Conservation (phyloP, 2,113 vertebrate species). For the Acanthochromis polyacanthus region DNA sequence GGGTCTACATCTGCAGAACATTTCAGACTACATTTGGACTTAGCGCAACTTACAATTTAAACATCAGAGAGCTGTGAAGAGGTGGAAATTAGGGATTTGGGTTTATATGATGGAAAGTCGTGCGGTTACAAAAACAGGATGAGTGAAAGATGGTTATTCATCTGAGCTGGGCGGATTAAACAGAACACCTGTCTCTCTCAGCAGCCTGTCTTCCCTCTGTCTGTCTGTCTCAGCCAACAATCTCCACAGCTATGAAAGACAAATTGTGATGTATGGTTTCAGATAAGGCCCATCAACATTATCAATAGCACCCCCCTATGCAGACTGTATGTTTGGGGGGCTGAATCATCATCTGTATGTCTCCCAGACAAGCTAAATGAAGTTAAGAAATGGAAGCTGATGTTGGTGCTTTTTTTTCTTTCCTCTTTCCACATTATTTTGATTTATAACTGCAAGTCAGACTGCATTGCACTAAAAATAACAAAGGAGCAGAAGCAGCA, state of each 20-base stretch:
- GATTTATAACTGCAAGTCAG: conserved; percentile 81
- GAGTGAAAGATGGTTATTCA: conserved; percentile 66
- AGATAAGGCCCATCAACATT: conserved; percentile 19
- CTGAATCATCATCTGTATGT: conserved; percentile 36
- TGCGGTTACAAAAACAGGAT: conserved; percentile 71
- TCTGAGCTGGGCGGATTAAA: conserved; percentile 57
- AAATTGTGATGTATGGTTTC: conserved; percentile 29
- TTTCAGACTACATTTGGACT: conserved; percentile 74
- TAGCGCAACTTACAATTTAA: conserved; percentile 56
- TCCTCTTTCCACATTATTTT: conserved; percentile 74
- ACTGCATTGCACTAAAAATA: conserved; percentile 80
- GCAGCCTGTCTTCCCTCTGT: conserved; percentile 20
- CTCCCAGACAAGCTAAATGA: conserved; percentile 62
- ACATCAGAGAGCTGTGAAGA: conserved; percentile 78
- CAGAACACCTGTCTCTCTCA: conserved; percentile 66
- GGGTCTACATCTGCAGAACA: conserved; percentile 82
- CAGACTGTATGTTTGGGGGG: conserved; percentile 1
- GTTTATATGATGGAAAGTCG: conserved; percentile 75
- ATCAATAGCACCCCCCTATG: conserved; percentile 23
- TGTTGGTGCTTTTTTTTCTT: conserved; percentile 42
- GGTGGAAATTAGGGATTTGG: conserved; percentile 82
- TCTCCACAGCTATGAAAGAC: conserved; percentile 7
- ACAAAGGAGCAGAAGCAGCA: conserved; percentile 77
- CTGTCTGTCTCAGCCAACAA: conserved; percentile 1
- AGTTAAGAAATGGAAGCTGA: conserved; percentile 69